Conservation (phyloP, 2,797 vertebrate species). For the Luscinia luscinia region DNA sequence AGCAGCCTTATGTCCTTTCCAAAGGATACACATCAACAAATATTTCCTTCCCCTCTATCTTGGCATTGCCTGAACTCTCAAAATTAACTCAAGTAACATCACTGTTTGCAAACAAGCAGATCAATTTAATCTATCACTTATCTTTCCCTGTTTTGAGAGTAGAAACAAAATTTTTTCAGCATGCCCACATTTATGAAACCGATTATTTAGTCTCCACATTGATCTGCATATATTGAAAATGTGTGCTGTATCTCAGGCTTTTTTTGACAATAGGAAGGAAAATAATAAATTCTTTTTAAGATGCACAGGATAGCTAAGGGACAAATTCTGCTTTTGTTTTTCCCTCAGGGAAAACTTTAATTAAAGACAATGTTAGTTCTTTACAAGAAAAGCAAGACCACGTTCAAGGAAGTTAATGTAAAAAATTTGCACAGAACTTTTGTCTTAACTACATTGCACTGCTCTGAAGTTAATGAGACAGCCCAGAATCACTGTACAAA, state of each 20-base stretch:
- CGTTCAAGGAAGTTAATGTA: background rate
- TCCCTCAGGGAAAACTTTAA: background rate
- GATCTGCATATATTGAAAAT: background rate
- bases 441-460: background rate
- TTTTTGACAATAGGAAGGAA: background rate
- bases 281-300: background rate
- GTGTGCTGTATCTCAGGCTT: background rate
- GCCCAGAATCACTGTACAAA: background rate
- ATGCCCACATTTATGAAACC: background rate
- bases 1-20: background rate
- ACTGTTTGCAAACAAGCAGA: background rate
- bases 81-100: background rate
- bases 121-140: background rate
- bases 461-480: slow-evolving; percentile 24
- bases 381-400: background rate
- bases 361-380: background rate
- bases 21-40: background rate
- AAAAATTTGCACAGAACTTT: slow-evolving; percentile 13
- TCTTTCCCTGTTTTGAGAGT: background rate
- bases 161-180: background rate
- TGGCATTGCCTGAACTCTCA: background rate
- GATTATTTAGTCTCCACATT: background rate
- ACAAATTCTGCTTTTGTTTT: background rate
- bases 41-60: background rate
- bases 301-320: background rate